phyloP scores from a whole-genome alignment of 2,888 invertebrate species.

The Malachius bipustulatus region DNA sequence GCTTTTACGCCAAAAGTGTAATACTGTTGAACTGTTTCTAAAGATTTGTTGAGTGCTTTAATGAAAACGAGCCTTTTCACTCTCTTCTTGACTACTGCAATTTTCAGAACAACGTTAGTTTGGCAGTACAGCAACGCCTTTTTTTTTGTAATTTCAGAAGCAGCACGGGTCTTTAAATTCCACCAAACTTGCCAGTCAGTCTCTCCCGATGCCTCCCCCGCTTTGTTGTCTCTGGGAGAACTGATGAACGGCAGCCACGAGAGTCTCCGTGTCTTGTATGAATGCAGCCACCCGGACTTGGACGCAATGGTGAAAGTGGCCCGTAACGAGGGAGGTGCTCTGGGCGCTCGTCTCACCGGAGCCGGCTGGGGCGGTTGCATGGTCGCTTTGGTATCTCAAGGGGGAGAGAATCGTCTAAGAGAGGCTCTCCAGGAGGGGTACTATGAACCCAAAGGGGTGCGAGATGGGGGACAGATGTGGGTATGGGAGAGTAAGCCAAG shows the following conservation, averaged over 20 bases:
- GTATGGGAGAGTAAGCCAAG: no score
- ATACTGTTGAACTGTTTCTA: no score
- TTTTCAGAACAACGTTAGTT: no score
- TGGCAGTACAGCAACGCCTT: no score
- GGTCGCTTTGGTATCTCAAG: constrained; percentile 67
- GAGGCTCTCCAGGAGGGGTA: constrained; percentile 55
- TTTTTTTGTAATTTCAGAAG: no score
- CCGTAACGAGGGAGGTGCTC: constrained; percentile 40
- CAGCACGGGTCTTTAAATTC: constrained; percentile 71
- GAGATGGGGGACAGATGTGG: no score
- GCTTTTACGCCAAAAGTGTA: no score
- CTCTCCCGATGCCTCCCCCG: constrained; percentile 32
- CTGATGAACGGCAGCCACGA: constrained; percentile 84
- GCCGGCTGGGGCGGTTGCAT: constrained; percentile 98
- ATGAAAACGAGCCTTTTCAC: no score
- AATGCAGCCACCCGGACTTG: constrained; percentile 84
- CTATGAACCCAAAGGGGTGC: no score
- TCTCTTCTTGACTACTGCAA: no score
- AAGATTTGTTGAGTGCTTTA: no score
- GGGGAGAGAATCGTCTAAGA: constrained; percentile 56
- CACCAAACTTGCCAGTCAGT: constrained; percentile 47
- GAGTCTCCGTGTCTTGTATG: constrained; percentile 74
- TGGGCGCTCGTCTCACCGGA: constrained; percentile 89
- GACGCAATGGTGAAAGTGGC: constrained; percentile 71
- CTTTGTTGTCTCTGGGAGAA: constrained; percentile 53